These are phyloP conservation scores for Proteles cristata DNA, from an alignment of 2,113 vertebrate species.

Conservation along the genomic window DNA sequence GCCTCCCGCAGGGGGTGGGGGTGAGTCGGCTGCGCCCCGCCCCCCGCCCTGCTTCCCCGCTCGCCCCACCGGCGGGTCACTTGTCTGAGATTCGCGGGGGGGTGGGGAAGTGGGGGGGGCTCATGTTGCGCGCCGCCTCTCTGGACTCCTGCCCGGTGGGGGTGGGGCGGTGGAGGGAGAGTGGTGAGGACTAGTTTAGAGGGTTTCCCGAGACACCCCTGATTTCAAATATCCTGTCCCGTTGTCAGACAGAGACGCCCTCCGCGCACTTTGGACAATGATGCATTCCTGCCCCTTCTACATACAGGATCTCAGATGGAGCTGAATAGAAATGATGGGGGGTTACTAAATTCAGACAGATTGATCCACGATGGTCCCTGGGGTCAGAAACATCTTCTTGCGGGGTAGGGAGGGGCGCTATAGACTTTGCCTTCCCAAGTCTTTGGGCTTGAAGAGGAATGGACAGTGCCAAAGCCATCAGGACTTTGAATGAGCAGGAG, in stretches of 20 bases:
- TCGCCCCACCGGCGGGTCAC: accelerated
- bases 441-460: neutral
- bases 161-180: accelerated
- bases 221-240: constrained; percentile 50
- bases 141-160: neutral
- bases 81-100: accelerated
- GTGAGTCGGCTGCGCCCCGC: no score
- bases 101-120: no score
- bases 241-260: neutral
- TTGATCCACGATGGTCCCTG: neutral
- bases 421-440: neutral
- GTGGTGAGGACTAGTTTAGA: neutral
- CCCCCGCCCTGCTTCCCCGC: accelerated
- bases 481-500: neutral
- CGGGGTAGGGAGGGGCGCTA: neutral
- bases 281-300: no score
- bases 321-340: neutral
- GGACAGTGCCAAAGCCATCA: neutral
- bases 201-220: neutral
- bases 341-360: neutral
- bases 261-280: neutral
- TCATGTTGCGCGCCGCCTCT: accelerated
- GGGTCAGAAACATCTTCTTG: neutral
- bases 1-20: neutral
- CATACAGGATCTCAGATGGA: neutral